Conservation (phyloP, 2,113 vertebrate genomes). For the Epinephelus fuscoguttatus region DNA sequence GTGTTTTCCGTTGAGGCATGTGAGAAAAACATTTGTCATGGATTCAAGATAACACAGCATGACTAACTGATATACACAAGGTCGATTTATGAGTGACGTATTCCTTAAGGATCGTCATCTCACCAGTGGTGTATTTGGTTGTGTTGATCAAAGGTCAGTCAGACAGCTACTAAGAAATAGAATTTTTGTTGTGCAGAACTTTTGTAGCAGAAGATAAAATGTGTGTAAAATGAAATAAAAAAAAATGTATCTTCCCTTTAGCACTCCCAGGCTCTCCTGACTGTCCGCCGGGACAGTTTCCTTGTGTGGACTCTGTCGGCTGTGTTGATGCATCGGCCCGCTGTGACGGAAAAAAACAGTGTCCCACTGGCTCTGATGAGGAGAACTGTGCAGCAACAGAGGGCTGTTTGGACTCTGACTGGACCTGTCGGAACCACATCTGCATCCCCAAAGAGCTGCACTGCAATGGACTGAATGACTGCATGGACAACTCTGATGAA, state of each 20-base stretch:
- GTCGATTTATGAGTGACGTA: too few species aligned
- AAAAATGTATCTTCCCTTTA: background rate
- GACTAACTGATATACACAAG: too few species aligned
- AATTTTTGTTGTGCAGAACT: too few species aligned
- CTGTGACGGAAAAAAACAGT: slow-evolving; percentile 86
- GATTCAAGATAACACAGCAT: too few species aligned
- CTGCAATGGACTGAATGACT: slow-evolving; percentile 81
- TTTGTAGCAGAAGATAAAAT: background rate
- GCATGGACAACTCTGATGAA: slow-evolving; percentile 84
- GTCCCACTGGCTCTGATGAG: slow-evolving; percentile 86
- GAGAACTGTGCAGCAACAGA: slow-evolving; percentile 77
- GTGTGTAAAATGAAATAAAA: background rate
- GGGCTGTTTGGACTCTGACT: slow-evolving; percentile 86
- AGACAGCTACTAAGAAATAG: background rate
- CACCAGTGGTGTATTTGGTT: background rate
- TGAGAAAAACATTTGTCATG: too few species aligned
- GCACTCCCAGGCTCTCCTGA: slow-evolving; percentile 33
- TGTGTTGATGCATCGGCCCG: slow-evolving; percentile 84
- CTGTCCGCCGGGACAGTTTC: slow-evolving; percentile 83
- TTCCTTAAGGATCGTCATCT: too few species aligned
- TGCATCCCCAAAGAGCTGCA: slow-evolving; percentile 74
- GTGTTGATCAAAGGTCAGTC: background rate
- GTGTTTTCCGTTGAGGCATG: too few species aligned
- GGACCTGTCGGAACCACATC: slow-evolving; percentile 88
- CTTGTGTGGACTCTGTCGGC: slow-evolving; percentile 81